Conservation (phyloP, 2,113 vertebrate genomes). For the Tonatia bakeri region DNA sequence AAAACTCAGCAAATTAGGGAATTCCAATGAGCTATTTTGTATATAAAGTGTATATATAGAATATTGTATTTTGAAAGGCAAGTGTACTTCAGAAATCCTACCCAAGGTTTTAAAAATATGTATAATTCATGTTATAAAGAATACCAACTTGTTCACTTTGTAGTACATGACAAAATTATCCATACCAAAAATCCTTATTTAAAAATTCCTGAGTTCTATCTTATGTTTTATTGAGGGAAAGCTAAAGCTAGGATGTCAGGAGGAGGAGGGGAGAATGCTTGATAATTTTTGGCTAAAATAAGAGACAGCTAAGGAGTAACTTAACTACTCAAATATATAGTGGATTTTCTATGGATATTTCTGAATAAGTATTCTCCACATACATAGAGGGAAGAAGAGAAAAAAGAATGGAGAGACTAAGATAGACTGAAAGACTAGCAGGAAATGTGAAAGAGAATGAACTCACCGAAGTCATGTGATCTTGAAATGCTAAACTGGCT, state of each 20-base stretch:
- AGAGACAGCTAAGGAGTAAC: not conserved
- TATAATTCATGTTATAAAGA: not conserved
- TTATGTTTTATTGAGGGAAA: slow-evolving; percentile 4
- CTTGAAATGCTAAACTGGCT: not conserved
- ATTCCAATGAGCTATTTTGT: not conserved
- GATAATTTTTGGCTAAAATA: not conserved
- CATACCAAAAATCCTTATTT: not conserved
- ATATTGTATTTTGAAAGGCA: slow-evolving; percentile 16
- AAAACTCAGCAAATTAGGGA: not conserved
- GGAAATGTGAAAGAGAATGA: not conserved
- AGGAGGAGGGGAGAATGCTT: not conserved
- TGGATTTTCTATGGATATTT: not conserved
- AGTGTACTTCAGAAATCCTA: not conserved
- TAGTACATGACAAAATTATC: not conserved
- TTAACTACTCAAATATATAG: not conserved
- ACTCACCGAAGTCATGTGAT: not conserved
- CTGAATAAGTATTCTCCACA: not conserved
- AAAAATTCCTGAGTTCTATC: not conserved
- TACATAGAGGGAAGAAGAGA: not conserved
- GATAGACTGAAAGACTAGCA: not conserved
- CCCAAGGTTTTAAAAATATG: not conserved
- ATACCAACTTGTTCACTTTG: not conserved
- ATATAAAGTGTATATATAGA: not conserved
- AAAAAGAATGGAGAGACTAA: not conserved
- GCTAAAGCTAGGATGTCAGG: not conserved